A percentile compares a stretch with the other conserved stretches of the same genome.
Evolutionary conservation across 1,140 invertebrate genomes (phyloP).

Genomic region (Drosophila setifemur): DNA sequence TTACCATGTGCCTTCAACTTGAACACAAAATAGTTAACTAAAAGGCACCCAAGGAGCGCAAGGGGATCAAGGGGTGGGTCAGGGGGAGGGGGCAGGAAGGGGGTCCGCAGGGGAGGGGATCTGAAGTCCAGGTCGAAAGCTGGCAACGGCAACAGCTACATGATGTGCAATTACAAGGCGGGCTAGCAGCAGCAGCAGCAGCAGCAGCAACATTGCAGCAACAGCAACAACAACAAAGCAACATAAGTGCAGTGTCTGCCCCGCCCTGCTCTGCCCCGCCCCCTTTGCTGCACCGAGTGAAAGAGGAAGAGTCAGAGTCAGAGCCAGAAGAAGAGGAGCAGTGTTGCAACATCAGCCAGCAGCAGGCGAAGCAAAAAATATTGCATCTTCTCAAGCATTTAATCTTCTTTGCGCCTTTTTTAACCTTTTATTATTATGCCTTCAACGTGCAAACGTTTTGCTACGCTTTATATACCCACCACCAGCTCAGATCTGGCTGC

Average conservation of each 20-base stretch:
- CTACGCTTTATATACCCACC: slow-evolving; percentile 66
- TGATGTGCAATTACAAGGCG: slow-evolving; percentile 80
- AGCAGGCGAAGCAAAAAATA: slow-evolving; percentile 70
- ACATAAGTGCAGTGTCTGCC: slow-evolving; percentile 61
- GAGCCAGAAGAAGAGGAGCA: slow-evolving; percentile 29
- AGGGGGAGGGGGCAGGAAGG: not conserved
- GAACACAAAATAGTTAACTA: slow-evolving; percentile 81
- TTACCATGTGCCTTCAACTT: slow-evolving; percentile 81
- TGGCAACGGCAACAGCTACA: slow-evolving; percentile 72
- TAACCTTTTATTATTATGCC: slow-evolving; percentile 81
- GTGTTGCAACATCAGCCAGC: slow-evolving; percentile 12
- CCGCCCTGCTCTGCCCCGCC: slow-evolving; percentile 17
- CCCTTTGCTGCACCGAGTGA: slow-evolving; percentile 31
- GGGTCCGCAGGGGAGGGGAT: not conserved
- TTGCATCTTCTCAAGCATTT: slow-evolving; percentile 81
- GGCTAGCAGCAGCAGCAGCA: slow-evolving; percentile 46
- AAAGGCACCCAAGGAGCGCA: slow-evolving; percentile 35
- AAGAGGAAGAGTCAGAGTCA: slow-evolving; percentile 21
- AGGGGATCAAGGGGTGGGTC: not conserved
- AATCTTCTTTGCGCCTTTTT: slow-evolving; percentile 82
- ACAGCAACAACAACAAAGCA: slow-evolving; percentile 41
- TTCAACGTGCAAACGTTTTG: slow-evolving; percentile 81
- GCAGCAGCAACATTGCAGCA: slow-evolving; percentile 26
- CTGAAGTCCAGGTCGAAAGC: slow-evolving; percentile 24
- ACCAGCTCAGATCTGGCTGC: too few species aligned